phyloP scores from a whole-genome alignment of 2,888 invertebrate species.

The Ormyrus rosae region DNA sequence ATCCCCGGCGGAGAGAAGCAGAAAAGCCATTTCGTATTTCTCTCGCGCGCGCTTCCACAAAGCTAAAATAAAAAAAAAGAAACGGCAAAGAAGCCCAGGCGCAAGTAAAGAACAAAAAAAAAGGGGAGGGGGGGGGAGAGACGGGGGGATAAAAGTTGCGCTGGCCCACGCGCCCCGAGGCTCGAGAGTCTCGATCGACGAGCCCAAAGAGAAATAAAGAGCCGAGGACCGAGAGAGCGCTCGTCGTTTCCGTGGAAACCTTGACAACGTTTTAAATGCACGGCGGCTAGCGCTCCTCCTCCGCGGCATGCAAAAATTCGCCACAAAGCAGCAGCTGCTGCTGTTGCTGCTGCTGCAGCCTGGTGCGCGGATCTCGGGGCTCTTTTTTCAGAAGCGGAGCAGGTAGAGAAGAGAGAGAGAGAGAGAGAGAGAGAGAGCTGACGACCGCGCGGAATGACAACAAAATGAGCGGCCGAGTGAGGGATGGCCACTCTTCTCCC shows the following conservation, averaged over 20 bases:
- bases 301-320: slow-evolving; percentile 64
- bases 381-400: slow-evolving; percentile 5
- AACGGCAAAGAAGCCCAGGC: no score
- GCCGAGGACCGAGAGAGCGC: background rate
- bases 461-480: slow-evolving; percentile 25
- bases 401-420: slow-evolving; percentile 52
- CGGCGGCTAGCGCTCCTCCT: slow-evolving; percentile 60
- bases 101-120: no score
- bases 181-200: background rate
- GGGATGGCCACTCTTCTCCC: background rate
- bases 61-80: no score
- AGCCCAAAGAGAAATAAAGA: slow-evolving; percentile 5
- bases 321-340: slow-evolving; percentile 58
- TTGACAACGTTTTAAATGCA: slow-evolving; percentile 66
- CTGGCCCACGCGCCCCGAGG: background rate
- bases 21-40: no score
- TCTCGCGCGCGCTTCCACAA: no score
- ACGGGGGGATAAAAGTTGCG: background rate
- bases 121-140: no score
- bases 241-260: slow-evolving; percentile 65
- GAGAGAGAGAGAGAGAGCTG: slow-evolving; percentile 30
- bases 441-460: slow-evolving; percentile 42
- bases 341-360: no score
- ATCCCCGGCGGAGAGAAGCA: no score
- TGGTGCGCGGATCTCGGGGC: background rate